Percentiles rank a stretch among this genome's conserved stretches.
phyloP scores from a whole-genome alignment of 1,140 invertebrate species.

The Diorhabda elongata region DNA sequence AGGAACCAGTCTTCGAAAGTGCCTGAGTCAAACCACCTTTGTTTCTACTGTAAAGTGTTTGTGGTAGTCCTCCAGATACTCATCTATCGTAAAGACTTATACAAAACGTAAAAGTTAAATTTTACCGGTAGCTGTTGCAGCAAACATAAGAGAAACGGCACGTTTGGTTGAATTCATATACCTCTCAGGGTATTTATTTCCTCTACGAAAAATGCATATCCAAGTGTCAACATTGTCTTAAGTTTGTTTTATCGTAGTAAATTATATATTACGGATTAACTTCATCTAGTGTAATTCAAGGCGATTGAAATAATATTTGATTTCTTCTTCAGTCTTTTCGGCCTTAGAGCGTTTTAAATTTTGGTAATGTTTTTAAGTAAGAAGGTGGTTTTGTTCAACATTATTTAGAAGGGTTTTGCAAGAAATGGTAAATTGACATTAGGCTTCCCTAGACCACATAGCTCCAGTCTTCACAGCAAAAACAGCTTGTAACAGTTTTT shows the following conservation, averaged over 20 bases:
- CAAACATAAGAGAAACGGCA: neutral
- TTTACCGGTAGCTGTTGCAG: too few relatives aligned
- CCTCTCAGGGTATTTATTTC: neutral
- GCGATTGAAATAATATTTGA: neutral
- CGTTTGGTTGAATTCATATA: constrained; percentile 3
- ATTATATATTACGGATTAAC: neutral
- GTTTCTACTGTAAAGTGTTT: too few relatives aligned
- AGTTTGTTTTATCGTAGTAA: neutral
- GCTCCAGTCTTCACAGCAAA: neutral
- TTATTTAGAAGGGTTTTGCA: neutral
- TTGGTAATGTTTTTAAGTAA: neutral
- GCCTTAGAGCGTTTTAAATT: neutral
- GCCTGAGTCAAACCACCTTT: too few relatives aligned
- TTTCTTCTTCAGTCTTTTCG: neutral
- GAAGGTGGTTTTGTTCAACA: too few relatives aligned
- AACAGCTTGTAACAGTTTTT: neutral
- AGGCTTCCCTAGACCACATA: neutral
- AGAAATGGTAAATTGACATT: too few relatives aligned
- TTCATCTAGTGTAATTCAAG: neutral
- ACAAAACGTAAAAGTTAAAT: too few relatives aligned
- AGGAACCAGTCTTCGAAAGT: too few relatives aligned
- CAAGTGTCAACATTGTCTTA: neutral
- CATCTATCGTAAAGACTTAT: too few relatives aligned
- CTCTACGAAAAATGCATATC: neutral
- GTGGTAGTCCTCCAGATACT: too few relatives aligned